Base-by-base conservation (phyloP, 2,797 vertebrate genomes). In the Silurus aristotelis region DNA sequence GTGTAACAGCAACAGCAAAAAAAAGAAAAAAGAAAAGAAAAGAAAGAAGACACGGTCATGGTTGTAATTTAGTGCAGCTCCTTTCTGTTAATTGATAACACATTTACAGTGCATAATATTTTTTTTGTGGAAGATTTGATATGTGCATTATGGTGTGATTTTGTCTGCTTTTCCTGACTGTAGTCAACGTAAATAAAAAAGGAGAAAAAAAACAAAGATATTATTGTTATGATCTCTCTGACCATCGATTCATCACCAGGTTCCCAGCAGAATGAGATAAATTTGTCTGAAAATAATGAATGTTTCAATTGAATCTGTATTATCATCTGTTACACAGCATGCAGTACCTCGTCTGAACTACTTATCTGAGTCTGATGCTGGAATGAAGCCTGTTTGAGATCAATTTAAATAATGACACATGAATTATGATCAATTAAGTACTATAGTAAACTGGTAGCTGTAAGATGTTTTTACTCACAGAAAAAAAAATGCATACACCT, bases 111-210 rank as follows among this genome's bases (percentile, higher is more conserved):
- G 27, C 77, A 27, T 75, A 38, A 48, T 46, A 31, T 61, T 72
- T 81, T 81, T 80, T 80, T 60, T 83, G 80, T 86, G 80, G 48
- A 78, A 78, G 60, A 75, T 58, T 71, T n/a, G 52, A 61, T 85
- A 66, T 83, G 80, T 83, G 80, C 19, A 27, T 84, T 83, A 48
- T 85, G 77, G 22, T 84, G 76, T 88, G 7, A 7, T 56, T 68
- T 43, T 79, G 82, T 86, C 84, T 82, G 72, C 67, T 89, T 68
- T 87, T 80, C 66, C 73, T 82, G 75, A 83, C 71, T 87, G 75
- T 83, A 67, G 61, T 86, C 80, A 66, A 78, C 56, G 60, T 52
- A 83, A 86, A 88, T 87, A 88, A 87, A 82, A 52, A 52, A 52
- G 48, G 10, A 52, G 48, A 52, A 52, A 10, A 52, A 52, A 52